phyloP scores from a whole-genome alignment of 2,888 invertebrate genomes.

The Lasiommata megera region DNA sequence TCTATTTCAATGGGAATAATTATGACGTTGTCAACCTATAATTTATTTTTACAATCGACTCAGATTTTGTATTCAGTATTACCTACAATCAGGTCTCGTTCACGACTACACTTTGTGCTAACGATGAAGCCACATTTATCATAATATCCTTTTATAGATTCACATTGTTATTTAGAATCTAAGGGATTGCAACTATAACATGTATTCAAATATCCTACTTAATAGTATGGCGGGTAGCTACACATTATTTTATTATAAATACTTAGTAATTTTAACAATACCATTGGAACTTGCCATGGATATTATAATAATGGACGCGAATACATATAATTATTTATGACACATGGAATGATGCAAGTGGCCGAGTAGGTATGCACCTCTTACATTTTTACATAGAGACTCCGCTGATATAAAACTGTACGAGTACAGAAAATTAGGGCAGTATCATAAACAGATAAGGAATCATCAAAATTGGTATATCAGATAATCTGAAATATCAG shows the following conservation, averaged over 20 bases:
- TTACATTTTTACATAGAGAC: not conserved
- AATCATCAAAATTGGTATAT: not conserved
- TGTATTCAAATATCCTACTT: constrained; percentile 15
- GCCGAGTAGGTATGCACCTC: not conserved
- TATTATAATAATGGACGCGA: constrained; percentile 28
- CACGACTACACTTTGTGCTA: constrained; percentile 28
- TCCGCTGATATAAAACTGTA: too few species aligned
- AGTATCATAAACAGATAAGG: not conserved
- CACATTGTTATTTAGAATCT: constrained; percentile 5
- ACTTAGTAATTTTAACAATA: constrained; percentile 11
- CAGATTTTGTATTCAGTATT: not conserved
- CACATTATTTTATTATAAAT: constrained; percentile 1
- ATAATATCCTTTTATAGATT: constrained; percentile 5
- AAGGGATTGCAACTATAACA: constrained; percentile 20
- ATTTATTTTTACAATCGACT: not conserved
- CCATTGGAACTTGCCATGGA: constrained; percentile 5
- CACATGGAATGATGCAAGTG: constrained; percentile 14
- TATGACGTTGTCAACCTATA: too few species aligned
- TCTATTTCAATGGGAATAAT: too few species aligned
- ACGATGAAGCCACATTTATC: constrained; percentile 16
- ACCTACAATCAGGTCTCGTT: constrained; percentile 23
- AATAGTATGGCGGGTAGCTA: constrained; percentile 7
- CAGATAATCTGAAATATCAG: not conserved
- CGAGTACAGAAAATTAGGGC: too few species aligned
- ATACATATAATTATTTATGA: constrained; percentile 17